Base-by-base conservation (phyloP, 1,140 invertebrate species). In the Polypedilum vanderplanki region DNA sequence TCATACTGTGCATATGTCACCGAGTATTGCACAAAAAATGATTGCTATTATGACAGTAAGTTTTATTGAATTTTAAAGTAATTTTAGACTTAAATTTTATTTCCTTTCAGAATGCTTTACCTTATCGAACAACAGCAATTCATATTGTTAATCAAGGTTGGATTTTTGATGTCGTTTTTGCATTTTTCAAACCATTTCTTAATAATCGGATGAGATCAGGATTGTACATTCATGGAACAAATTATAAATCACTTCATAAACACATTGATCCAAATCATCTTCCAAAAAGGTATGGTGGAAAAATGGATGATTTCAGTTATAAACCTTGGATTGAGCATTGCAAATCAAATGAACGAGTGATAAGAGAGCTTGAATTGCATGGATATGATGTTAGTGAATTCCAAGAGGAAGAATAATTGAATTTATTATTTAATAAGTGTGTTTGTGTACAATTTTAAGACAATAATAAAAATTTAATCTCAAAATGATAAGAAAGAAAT, bases 101-200 rank as follows among this genome's bases (percentile, higher is more conserved):
- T 40, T 74, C 75, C 76, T 84, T 85, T 74, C 80, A 89, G 85
- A 88, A 89, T 0, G 87, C 89, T 74, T 92, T 91, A 79, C 91
- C 91, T 0, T 87, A 91, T 77, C 89, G 87, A 46, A 91, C 89
- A 0, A 82, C 90, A 76, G 89, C 90, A 0, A 87, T 93, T 57
- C 92, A 93, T 80, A 89, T 94, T 64, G 85, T 93, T 0, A 88
- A 91, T 78, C 90, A 93, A 78, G 90, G 91, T 0, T 93, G 90
- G 90, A 81, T 92, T 0, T 93, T 93, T 78, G 91, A 92, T 78
- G 88, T 90, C 41, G 88, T 91, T 22, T 93, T 88, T 79, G 87
- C 86, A 73, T 87, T 93, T 7, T 93, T 94, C 79, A 92, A 91
- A 78, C 91, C 91, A 0, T 83, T 93, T 3, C 81, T 94, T 10